Percentiles rank a stretch among this genome's conserved stretches.
phyloP scores from a whole-genome alignment of 2,797 vertebrate species.

The Poecilia picta region DNA sequence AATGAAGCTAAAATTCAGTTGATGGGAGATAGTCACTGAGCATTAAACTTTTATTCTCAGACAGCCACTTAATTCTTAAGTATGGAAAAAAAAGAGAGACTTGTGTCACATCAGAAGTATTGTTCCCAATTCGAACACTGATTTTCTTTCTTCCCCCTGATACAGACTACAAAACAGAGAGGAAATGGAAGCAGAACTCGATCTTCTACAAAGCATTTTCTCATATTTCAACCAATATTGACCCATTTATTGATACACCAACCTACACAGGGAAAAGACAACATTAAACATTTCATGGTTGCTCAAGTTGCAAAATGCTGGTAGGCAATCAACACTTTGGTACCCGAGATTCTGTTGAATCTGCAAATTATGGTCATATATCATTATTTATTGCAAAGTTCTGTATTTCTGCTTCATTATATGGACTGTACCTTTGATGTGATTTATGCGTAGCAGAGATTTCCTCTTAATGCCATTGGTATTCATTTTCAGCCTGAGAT shows the following conservation, averaged over 20 bases:
- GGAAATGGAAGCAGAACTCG: not conserved
- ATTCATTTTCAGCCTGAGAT: conserved; percentile 12
- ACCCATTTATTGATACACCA: not conserved
- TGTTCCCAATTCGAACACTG: not conserved
- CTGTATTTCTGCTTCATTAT: not conserved
- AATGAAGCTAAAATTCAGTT: not conserved
- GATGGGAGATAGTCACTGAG: not conserved
- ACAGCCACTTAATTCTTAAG: not conserved
- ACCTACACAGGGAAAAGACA: not conserved
- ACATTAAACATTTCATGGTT: not conserved
- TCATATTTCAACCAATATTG: not conserved
- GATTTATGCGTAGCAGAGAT: not conserved
- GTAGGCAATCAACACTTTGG: not conserved
- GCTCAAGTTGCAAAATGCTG: not conserved
- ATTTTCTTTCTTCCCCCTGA: not conserved
- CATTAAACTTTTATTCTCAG: not conserved
- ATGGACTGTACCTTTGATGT: not conserved
- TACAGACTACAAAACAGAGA: not conserved
- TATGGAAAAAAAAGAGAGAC: not conserved
- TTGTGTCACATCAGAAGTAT: not conserved
- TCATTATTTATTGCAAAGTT: not conserved
- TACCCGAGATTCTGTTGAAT: not conserved
- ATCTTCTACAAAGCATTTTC: not conserved
- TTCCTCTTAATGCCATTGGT: not conserved
- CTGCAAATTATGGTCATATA: not conserved